phyloP scores from a whole-genome alignment of 1,140 invertebrate species.

The Melitaea cinxia region DNA sequence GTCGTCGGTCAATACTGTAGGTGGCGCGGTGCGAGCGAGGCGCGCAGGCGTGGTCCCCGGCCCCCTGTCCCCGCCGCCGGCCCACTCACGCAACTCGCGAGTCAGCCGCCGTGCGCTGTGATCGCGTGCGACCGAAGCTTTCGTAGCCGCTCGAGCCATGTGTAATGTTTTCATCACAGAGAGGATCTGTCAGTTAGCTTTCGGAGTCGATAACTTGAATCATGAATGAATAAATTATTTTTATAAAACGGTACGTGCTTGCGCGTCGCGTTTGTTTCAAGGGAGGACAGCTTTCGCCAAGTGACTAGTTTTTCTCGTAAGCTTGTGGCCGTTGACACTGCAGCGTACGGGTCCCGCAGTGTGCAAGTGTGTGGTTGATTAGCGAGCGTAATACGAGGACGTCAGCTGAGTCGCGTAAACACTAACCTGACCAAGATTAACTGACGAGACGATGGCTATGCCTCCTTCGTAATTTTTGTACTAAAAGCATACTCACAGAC shows the following conservation, averaged over 20 bases:
- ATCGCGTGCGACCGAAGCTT: slow-evolving; percentile 64
- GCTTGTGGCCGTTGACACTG: slow-evolving; percentile 78
- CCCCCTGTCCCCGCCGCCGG: slow-evolving; percentile 44
- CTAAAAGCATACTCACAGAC: slow-evolving; percentile 42
- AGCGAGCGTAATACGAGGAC: slow-evolving; percentile 64
- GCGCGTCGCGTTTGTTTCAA: slow-evolving; percentile 19
- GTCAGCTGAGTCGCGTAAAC: slow-evolving; percentile 79
- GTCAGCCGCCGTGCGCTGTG: slow-evolving; percentile 71
- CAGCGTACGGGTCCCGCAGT: slow-evolving; percentile 78
- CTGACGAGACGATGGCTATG: slow-evolving; percentile 58
- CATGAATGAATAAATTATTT: slow-evolving; percentile 61
- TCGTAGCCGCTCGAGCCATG: slow-evolving; percentile 61
- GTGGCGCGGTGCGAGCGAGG: slow-evolving; percentile 69
- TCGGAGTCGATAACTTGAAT: slow-evolving; percentile 41
- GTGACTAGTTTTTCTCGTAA: slow-evolving; percentile 72
- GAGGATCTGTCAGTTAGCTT: slow-evolving; percentile 55
- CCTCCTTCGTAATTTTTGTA: slow-evolving; percentile 47
- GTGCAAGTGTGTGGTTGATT: slow-evolving; percentile 79
- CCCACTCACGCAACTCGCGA: slow-evolving; percentile 75
- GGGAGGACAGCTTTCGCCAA: slow-evolving; percentile 65
- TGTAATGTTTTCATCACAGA: slow-evolving; percentile 77
- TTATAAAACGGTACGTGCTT: slow-evolving; percentile 11
- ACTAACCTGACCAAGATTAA: slow-evolving; percentile 57
- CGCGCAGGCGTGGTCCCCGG: slow-evolving; percentile 64
- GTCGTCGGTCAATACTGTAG: slow-evolving; percentile 80